phyloP scores from a whole-genome alignment of 2,888 invertebrate species.

The Ophion ventricosus region DNA sequence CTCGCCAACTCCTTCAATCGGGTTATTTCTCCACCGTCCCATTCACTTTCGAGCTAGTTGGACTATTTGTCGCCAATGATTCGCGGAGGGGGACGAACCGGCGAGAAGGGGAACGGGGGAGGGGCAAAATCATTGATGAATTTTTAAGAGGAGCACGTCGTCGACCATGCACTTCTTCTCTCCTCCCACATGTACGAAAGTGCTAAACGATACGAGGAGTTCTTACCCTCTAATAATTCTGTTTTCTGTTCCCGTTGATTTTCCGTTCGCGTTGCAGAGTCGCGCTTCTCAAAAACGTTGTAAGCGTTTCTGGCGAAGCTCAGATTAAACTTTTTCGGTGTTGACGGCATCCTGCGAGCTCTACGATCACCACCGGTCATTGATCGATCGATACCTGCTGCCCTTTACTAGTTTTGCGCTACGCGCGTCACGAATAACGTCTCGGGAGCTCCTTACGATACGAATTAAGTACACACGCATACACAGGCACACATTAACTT shows the following conservation, averaged over 20 bases:
- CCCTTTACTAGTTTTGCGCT: background rate
- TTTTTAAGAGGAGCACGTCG: background rate
- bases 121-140: conserved; percentile 1
- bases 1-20: conserved; percentile 22
- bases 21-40: conserved; percentile 32
- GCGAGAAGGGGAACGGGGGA: too few species aligned
- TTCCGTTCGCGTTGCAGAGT: conserved; percentile 74
- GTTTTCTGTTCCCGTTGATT: conserved; percentile 82
- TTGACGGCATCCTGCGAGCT: conserved; percentile 79
- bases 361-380: conserved; percentile 23
- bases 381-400: background rate
- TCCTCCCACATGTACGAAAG: background rate
- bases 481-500: conserved; percentile 66
- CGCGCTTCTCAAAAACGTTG: conserved; percentile 80
- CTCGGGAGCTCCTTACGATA: conserved; percentile 10
- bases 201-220: background rate
- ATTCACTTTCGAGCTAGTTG: conserved; percentile 23
- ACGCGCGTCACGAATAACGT: background rate
- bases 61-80: background rate
- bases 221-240: conserved; percentile 83
- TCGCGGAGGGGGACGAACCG: background rate
- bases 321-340: conserved; percentile 82
- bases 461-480: conserved; percentile 46
- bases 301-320: conserved; percentile 83
- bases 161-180: background rate